phyloP scores from a whole-genome alignment of 37 sponge, comb jelly and placozoan genomes.

The Hormiphora californensis region DNA sequence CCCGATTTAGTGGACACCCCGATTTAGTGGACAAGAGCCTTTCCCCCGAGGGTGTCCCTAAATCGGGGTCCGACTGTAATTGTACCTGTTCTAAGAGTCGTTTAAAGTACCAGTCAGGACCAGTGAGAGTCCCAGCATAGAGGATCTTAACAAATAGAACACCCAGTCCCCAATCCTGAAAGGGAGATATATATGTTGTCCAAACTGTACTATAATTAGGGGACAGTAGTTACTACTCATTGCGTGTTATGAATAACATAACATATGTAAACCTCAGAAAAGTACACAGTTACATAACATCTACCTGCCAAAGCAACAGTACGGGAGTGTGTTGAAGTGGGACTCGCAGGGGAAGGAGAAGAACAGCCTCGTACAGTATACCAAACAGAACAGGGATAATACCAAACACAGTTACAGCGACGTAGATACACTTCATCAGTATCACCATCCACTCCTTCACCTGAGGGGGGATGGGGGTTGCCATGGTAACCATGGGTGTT shows the following conservation, averaged over 20 bases:
- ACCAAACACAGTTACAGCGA: conserved; percentile 69
- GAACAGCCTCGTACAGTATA: conserved; percentile 70
- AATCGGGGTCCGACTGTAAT: no score
- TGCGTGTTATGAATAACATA: no score
- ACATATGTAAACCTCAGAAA: background rate
- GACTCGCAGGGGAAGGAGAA: conserved; percentile 82
- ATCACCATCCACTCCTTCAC: conserved; percentile 47
- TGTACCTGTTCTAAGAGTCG: conserved; percentile 71
- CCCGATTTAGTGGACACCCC: no score
- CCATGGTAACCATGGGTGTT: no score
- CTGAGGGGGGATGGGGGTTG: background rate
- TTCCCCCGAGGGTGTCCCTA: no score
- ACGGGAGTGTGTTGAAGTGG: conserved; percentile 80
- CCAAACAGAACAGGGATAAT: conserved; percentile 87
- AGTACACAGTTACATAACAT: background rate
- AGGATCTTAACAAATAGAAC: conserved; percentile 83
- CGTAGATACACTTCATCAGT: conserved; percentile 65
- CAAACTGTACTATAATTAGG: no score
- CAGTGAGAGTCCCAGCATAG: conserved; percentile 72
- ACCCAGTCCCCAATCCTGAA: conserved; percentile 96
- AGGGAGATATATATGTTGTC: no score
- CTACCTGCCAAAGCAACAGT: conserved; percentile 76
- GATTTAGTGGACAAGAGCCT: no score
- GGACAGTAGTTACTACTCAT: no score
- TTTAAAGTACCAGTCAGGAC: conserved; percentile 70